Conservation (phyloP, 2,888 invertebrate species). For the Oeneis ivallda region DNA sequence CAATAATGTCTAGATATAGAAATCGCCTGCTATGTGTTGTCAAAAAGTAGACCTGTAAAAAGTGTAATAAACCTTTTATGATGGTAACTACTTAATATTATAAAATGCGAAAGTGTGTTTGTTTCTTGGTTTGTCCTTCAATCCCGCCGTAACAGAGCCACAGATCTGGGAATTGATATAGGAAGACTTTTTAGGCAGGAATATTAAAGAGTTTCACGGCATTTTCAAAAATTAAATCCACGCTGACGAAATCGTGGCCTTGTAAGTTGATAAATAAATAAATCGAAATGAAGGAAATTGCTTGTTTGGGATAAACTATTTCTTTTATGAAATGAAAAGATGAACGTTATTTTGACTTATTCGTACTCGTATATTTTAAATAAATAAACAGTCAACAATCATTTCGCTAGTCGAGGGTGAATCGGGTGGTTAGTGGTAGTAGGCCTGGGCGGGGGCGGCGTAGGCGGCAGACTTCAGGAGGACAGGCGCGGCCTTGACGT, state of each 20-base stretch:
- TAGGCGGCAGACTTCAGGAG: slow-evolving; percentile 65
- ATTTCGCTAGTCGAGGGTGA: slow-evolving; percentile 10
- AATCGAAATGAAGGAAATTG: no score
- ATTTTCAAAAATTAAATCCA: background rate
- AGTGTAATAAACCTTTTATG: no score
- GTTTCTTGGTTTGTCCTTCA: no score
- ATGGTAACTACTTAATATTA: no score
- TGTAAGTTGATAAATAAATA: no score
- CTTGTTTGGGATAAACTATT: background rate
- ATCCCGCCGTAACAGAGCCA: no score
- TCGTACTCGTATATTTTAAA: slow-evolving; percentile 28
- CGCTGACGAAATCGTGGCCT: no score
- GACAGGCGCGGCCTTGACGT: slow-evolving; percentile 58
- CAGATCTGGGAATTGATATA: no score
- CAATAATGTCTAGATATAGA: background rate
- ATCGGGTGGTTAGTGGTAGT: slow-evolving; percentile 34
- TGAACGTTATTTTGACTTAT: slow-evolving; percentile 16
- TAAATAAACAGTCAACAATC: slow-evolving; percentile 34
- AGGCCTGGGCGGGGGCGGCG: slow-evolving; percentile 47
- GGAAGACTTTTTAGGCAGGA: no score
- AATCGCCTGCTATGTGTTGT: background rate
- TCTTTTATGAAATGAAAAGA: slow-evolving; percentile 1
- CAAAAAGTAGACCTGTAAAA: no score
- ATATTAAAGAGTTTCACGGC: no score
- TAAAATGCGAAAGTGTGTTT: no score